phyloP scores from a whole-genome alignment of 2,113 vertebrate species.

The Lanius collurio region DNA sequence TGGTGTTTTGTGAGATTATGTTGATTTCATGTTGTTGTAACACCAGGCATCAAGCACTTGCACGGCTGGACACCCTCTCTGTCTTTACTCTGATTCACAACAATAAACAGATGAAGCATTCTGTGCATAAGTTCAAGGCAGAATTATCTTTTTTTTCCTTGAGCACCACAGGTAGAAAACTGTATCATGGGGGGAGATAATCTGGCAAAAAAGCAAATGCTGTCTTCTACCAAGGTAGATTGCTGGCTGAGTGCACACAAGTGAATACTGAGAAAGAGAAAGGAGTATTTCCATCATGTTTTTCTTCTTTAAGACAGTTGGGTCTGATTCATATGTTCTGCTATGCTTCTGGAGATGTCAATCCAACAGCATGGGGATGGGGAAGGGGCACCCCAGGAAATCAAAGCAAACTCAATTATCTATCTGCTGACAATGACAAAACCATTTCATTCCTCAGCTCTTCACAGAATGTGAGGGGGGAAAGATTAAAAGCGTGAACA shows the following conservation, averaged over 20 bases:
- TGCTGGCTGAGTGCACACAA: not conserved
- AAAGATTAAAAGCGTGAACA: constrained; percentile 78
- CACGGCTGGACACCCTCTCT: not conserved
- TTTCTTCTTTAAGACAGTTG: constrained; percentile 43
- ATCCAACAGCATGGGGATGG: constrained; percentile 43
- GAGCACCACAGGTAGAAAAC: not conserved
- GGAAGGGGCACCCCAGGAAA: constrained; percentile 64
- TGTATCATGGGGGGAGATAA: not conserved
- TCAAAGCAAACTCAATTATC: constrained; percentile 75
- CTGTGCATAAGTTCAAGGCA: not conserved
- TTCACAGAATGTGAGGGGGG: constrained; percentile 63
- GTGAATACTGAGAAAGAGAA: not conserved
- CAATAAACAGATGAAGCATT: not conserved
- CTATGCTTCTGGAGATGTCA: constrained; percentile 51
- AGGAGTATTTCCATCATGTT: not conserved
- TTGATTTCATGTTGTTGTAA: not conserved
- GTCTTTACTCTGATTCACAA: not conserved
- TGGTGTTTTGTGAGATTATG: not conserved
- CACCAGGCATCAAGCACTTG: not conserved
- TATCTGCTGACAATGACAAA: constrained; percentile 77
- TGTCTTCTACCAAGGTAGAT: not conserved
- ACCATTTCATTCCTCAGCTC: constrained; percentile 69
- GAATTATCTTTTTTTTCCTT: not conserved
- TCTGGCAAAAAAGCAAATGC: not conserved
- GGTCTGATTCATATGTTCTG: constrained; percentile 43